Evolutionary conservation across 2,797 vertebrate species (phyloP).

Genomic region (Coregonus sp.): DNA sequence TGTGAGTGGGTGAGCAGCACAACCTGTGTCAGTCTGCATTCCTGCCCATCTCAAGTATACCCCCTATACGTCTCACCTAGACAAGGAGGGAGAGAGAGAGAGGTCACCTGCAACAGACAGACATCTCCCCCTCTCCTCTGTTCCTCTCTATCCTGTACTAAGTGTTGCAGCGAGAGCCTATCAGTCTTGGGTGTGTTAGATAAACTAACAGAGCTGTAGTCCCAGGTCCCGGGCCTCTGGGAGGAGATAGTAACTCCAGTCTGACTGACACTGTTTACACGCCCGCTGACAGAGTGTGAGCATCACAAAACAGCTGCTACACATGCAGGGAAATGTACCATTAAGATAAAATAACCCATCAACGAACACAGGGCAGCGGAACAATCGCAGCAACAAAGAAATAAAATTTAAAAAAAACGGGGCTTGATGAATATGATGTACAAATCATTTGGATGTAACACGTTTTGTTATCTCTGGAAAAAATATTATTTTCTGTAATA

Average conservation of each 20-base stretch:
- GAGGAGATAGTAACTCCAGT: background rate
- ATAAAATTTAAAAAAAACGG: background rate
- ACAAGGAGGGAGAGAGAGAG: background rate
- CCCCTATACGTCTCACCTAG: background rate
- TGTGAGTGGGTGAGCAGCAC: background rate
- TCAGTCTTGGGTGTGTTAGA: background rate
- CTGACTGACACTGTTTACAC: conserved; percentile 15
- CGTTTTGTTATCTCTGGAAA: background rate
- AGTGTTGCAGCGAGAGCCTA: background rate
- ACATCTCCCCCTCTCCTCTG: background rate
- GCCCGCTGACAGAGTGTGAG: conserved; percentile 12
- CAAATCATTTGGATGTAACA: background rate
- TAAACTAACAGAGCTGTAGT: conserved; percentile 15
- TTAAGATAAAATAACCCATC: background rate
- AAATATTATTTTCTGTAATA: background rate
- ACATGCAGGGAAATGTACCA: background rate
- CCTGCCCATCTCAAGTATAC: background rate
- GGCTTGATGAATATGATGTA: background rate
- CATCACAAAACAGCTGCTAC: background rate
- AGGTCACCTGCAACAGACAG: background rate
- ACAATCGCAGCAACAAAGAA: background rate
- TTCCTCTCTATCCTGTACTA: background rate
- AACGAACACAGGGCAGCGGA: background rate
- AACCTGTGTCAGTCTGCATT: background rate
- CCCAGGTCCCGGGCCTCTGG: background rate